A percentile compares a stretch with the other conserved stretches of the same genome.
Evolutionary conservation across 2,888 invertebrate species (phyloP).

Genomic region (Luperina testacea): DNA sequence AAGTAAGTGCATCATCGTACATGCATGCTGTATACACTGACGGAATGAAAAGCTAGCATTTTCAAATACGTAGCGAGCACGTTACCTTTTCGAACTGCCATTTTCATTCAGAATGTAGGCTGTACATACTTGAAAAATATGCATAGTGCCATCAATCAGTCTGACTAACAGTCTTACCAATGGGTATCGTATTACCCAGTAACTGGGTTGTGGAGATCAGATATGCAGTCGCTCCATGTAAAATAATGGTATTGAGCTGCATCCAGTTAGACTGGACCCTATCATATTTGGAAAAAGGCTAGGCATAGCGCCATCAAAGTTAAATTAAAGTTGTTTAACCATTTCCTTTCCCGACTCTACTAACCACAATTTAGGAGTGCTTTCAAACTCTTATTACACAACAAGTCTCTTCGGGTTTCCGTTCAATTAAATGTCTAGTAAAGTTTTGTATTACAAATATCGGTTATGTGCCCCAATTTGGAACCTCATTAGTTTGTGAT

Average conservation of each 20-base stretch:
- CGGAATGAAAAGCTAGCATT: not conserved
- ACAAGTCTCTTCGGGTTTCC: conserved; percentile 2
- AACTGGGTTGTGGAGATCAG: not conserved
- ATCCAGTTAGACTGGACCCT: not conserved
- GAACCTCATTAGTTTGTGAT: conserved; percentile 29
- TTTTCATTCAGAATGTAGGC: not conserved
- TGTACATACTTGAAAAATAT: not conserved
- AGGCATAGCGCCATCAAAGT: not conserved
- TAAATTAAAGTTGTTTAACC: not conserved
- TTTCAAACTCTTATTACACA: not conserved
- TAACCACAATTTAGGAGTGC: not conserved
- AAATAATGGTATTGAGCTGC: not conserved
- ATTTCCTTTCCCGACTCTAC: not conserved
- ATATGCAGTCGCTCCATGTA: too few species aligned
- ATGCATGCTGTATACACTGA: not conserved
- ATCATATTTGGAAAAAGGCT: not conserved
- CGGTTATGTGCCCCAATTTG: not conserved
- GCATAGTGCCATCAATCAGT: not conserved
- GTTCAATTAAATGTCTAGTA: conserved; percentile 20
- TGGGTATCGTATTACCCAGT: not conserved
- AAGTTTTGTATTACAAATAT: conserved; percentile 39
- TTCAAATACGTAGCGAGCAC: not conserved
- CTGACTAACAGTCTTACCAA: not conserved
- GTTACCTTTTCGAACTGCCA: not conserved
- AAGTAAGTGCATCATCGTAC: conserved; percentile 20